Percentiles rank a stretch among this genome's conserved stretches.
Conservation (phyloP, 1,140 invertebrate species). For the Leptinotarsa undecemlineata region DNA sequence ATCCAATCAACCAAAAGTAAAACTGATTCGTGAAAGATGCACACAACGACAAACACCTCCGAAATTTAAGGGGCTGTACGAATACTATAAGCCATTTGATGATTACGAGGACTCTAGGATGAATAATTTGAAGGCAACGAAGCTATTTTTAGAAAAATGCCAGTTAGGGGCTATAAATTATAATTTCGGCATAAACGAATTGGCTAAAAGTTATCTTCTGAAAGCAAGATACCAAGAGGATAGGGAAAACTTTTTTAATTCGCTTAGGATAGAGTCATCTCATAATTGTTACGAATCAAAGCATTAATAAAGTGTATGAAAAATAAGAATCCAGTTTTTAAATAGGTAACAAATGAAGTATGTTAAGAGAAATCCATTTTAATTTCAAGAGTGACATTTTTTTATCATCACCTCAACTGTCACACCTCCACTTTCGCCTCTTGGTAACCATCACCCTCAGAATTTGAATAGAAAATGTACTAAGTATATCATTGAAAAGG, state of each 20-base stretch:
- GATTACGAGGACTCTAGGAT: slow-evolving; percentile 48
- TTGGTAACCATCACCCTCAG: too few relatives aligned
- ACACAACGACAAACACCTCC: slow-evolving; percentile 16
- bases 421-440: too few relatives aligned
- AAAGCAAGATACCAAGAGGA: slow-evolving; percentile 60
- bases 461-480: too few relatives aligned
- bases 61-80: slow-evolving; percentile 42
- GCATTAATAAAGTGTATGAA: not conserved
- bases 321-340: not conserved
- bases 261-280: slow-evolving; percentile 54
- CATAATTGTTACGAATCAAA: slow-evolving; percentile 21
- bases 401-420: too few relatives aligned
- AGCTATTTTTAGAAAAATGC: slow-evolving; percentile 51
- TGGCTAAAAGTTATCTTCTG: slow-evolving; percentile 57
- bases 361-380: too few relatives aligned
- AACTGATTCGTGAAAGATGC: slow-evolving; percentile 28
- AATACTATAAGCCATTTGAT: slow-evolving; percentile 44
- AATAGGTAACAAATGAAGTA: too few relatives aligned
- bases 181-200: slow-evolving; percentile 52
- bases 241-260: slow-evolving; percentile 58
- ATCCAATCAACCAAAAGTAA: slow-evolving; percentile 14
- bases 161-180: slow-evolving; percentile 55
- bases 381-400: too few relatives aligned
- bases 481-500: too few relatives aligned
- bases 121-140: slow-evolving; percentile 45